Conservation (phyloP, 2,888 invertebrate species). For the Cantharis flavilabris region DNA sequence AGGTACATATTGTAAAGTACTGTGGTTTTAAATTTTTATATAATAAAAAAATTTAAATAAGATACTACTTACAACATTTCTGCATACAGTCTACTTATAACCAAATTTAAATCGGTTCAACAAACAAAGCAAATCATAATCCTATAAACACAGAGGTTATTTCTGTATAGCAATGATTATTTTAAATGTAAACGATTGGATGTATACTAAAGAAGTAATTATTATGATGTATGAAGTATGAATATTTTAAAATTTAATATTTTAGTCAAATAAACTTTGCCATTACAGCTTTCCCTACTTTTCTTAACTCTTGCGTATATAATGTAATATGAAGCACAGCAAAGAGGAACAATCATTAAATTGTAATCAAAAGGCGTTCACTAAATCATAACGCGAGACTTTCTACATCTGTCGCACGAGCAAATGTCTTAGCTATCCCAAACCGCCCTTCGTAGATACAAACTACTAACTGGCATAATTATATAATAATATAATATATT, state of each 20-base stretch:
- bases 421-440: constrained; percentile 16
- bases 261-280: constrained; percentile 49
- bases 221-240: neutral
- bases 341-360: constrained; percentile 56
- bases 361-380: constrained; percentile 54
- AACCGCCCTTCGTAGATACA: neutral
- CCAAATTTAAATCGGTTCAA: too few species aligned
- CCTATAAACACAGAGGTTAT: too few species aligned
- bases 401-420: constrained; percentile 49
- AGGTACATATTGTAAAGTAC: too few species aligned
- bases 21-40: too few species aligned
- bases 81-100: too few species aligned
- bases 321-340: constrained; percentile 47
- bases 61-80: too few species aligned
- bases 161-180: too few species aligned
- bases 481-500: neutral
- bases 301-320: constrained; percentile 50
- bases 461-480: neutral
- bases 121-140: too few species aligned
- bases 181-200: neutral
- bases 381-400: constrained; percentile 54
- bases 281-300: constrained; percentile 51
- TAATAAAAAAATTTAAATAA: too few species aligned
- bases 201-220: neutral
- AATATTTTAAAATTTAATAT: constrained; percentile 48